A percentile compares a stretch with the other conserved stretches of the same genome.
Evolutionary conservation across 2,888 invertebrate species (phyloP).

Genomic region (Dolichopus griseipennis): DNA sequence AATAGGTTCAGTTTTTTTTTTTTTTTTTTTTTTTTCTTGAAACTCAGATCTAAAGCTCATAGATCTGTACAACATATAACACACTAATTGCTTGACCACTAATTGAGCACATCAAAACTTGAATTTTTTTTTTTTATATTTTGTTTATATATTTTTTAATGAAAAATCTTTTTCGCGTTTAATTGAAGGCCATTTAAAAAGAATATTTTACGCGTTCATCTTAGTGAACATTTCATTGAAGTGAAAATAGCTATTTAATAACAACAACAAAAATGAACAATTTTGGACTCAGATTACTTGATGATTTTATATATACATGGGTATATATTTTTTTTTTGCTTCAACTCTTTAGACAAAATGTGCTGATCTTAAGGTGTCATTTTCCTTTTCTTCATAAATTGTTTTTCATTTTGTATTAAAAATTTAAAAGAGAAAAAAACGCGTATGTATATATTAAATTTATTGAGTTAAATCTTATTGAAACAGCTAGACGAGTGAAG

Average conservation of each 20-base stretch:
- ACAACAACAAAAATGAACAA: neutral
- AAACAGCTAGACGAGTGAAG: too few species aligned
- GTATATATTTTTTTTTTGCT: neutral
- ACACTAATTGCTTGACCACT: constrained; percentile 6
- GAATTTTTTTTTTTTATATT: neutral
- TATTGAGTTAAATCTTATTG: too few species aligned
- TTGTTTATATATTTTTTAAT: neutral
- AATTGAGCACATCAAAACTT: neutral
- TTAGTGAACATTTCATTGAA: neutral
- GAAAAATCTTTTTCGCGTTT: neutral
- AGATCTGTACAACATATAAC: neutral
- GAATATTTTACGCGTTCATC: neutral
- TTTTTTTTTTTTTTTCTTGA: neutral
- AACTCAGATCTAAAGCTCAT: too few species aligned
- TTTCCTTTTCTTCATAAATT: neutral
- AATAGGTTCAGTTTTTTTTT: neutral
- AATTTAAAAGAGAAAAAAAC: neutral
- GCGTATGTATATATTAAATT: too few species aligned
- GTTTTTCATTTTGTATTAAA: neutral
- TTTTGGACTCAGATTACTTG: neutral
- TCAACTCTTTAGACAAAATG: neutral
- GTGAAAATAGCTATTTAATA: neutral
- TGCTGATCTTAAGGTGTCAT: neutral
- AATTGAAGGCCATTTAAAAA: constrained; percentile 3
- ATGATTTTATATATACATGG: neutral